Percentiles rank a stretch among this genome's conserved stretches.
phyloP scores from a whole-genome alignment of 2,797 vertebrate genomes.

The Vespertilio murinus region DNA sequence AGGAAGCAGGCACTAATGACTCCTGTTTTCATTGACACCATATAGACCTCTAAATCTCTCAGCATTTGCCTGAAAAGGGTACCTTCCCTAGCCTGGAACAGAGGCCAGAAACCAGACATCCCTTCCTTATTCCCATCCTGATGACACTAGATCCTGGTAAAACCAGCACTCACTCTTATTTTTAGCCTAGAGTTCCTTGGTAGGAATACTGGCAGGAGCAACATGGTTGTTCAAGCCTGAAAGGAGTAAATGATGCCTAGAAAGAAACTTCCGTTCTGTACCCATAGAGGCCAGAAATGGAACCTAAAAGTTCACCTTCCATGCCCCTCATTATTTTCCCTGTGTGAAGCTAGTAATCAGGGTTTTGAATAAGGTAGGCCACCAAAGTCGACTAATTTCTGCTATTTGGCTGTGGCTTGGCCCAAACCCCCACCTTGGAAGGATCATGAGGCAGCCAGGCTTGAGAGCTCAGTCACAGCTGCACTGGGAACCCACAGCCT shows the following conservation, averaged over 20 bases:
- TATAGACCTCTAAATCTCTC: not conserved
- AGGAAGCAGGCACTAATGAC: not conserved
- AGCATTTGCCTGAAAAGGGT: not conserved
- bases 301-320: not conserved
- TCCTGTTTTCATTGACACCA: not conserved
- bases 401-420: not conserved
- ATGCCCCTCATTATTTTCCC: not conserved
- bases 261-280: not conserved
- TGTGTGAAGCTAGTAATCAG: not conserved
- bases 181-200: not conserved
- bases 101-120: not conserved
- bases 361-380: slow-evolving; percentile 23
- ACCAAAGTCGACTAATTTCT: slow-evolving; percentile 31
- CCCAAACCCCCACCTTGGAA: slow-evolving; percentile 37
- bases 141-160: not conserved
- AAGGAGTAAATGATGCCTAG: not conserved
- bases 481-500: slow-evolving; percentile 53
- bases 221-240: not conserved
- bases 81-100: not conserved
- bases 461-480: slow-evolving; percentile 50
- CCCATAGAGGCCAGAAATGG: not conserved
- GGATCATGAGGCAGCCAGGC: not conserved
- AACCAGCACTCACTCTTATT: not conserved
- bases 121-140: not conserved
- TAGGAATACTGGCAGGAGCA: not conserved